phyloP scores from a whole-genome alignment of 2,113 vertebrate genomes.

The Trogon surrucura region DNA sequence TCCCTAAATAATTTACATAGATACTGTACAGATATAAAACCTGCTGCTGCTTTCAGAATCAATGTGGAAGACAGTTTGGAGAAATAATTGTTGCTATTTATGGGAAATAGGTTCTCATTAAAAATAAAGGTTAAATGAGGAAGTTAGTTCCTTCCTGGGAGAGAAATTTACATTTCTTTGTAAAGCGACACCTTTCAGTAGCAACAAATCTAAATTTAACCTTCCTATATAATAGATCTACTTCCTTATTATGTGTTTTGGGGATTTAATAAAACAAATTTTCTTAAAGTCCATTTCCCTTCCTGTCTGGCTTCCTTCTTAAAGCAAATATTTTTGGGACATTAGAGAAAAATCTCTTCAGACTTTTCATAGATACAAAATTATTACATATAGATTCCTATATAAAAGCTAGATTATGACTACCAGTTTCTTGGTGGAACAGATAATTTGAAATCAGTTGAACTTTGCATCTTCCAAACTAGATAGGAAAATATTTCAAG shows the following conservation, averaged over 20 bases:
- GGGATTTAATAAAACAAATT: neutral
- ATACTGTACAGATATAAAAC: neutral
- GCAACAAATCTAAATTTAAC: slow-evolving; percentile 38
- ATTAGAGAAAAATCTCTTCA: slow-evolving; percentile 4
- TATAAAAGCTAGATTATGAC: neutral
- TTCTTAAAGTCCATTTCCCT: neutral
- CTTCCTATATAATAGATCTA: neutral
- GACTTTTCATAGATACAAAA: neutral
- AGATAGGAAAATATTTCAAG: neutral
- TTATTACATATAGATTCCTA: neutral
- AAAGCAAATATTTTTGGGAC: neutral
- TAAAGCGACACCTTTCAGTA: slow-evolving; percentile 27
- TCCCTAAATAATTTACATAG: neutral
- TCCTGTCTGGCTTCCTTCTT: neutral
- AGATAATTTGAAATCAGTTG: neutral
- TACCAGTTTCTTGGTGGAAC: neutral
- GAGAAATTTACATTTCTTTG: slow-evolving; percentile 29
- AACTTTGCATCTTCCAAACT: neutral
- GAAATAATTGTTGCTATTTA: slow-evolving; percentile 48
- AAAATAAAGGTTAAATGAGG: slow-evolving; percentile 35
- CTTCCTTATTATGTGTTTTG: neutral
- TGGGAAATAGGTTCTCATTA: slow-evolving; percentile 11
- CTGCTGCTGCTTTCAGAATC: neutral
- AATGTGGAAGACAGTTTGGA: neutral
- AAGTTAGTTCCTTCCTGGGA: neutral